Conservation (phyloP, 2,888 invertebrate species). For the Acanthosoma haemorrhoidale region DNA sequence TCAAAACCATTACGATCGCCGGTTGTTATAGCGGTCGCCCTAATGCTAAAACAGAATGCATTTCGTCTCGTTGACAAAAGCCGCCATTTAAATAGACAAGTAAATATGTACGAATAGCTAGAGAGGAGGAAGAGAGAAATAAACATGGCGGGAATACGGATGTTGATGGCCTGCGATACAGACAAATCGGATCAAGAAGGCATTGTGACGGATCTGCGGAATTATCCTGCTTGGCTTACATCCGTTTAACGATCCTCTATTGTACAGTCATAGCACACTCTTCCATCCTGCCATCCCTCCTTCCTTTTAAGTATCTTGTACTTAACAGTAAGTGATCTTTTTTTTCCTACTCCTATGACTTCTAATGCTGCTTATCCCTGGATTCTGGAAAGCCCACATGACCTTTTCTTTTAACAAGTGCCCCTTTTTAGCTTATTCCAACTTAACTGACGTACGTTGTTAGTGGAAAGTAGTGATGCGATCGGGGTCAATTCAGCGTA, state of each 20-base stretch:
- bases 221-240: neutral
- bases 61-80: too few relatives aligned
- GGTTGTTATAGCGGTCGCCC: too few relatives aligned
- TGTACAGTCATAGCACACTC: too few relatives aligned
- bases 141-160: neutral
- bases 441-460: neutral
- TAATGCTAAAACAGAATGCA: too few relatives aligned
- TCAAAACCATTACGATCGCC: too few relatives aligned
- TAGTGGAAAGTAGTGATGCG: too few relatives aligned
- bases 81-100: too few relatives aligned
- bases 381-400: conserved; percentile 7
- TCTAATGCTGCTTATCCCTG: neutral
- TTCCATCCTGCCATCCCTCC: too few relatives aligned
- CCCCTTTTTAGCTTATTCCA: neutral
- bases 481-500: too few relatives aligned
- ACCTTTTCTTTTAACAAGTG: neutral
- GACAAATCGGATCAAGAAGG: conserved; percentile 6
- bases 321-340: conserved; percentile 9
- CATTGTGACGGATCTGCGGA: conserved; percentile 1
- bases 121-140: too few relatives aligned
- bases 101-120: too few relatives aligned
- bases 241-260: neutral
- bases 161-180: neutral
- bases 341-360: neutral
- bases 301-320: conserved; percentile 2